Evolutionary conservation across 2,797 vertebrate species (phyloP), one percentile per base, ranked within the genome.

Genomic region (Sebastes reedi): DNA sequence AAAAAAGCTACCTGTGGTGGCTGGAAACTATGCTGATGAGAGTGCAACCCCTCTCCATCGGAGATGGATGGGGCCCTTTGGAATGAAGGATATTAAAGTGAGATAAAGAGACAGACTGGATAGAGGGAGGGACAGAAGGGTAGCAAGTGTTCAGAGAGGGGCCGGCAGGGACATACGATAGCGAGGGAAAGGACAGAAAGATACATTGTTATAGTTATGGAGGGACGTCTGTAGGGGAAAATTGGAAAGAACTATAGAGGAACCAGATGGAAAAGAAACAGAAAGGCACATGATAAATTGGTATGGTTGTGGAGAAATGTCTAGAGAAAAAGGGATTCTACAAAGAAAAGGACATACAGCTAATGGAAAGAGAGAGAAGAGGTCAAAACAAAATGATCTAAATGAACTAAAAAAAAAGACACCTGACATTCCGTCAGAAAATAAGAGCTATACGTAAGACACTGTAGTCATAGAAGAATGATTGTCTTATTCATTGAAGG

Each of bases 11-110:
- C 67, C 62, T 58, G 20, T 8, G 8, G 16, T 65, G 52, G 24
- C 32, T 55, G 50, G 13, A 65, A 65, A 3, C 60, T 65, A 46
- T 22, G 7, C 29, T 27, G 11, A 62, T 70, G 5, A 61, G 58
- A 46, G 27, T 12, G 27, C 20, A 11, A 61, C 16, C n/a, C 11
- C 10, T 13, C n/a, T 46, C 13, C 22, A 20, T 30, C 8, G 6
- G 24, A 82, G 50, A 72, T 65, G 30, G 32, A 79, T 72, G 62
- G 58, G 13, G 24, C 16, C 29, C 10, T 67, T 42, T 39, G 46
- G 24, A 56, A 71, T 70, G 55, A 74, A 36, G 30, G 61, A 66
- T 75, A 79, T 79, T 79, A 82, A 75, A 74, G 73, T 52, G 29
- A 67, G 50, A 82, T 73, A 65, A 79, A 68, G 81, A 79, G 71